phyloP scores from a whole-genome alignment of 2,113 vertebrate species.

The Cottus gobio region DNA sequence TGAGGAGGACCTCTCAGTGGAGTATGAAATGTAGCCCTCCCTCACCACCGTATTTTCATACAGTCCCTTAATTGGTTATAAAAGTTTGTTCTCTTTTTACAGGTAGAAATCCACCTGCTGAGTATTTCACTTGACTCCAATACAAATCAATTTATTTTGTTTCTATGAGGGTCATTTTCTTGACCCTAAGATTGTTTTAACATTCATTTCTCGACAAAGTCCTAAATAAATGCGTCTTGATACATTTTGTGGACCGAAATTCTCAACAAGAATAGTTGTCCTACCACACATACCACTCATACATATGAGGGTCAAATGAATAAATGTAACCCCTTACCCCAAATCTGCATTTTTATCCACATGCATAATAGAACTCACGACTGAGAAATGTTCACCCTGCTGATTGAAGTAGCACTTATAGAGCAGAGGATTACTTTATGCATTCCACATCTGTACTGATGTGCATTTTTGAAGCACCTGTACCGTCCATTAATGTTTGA shows the following conservation, averaged over 20 bases:
- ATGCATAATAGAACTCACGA: background rate
- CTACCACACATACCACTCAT: too few relatives aligned
- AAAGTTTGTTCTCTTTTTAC: background rate
- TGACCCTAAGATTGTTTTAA: background rate
- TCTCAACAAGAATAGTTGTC: background rate
- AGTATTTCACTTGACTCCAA: background rate
- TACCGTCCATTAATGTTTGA: conserved; percentile 36
- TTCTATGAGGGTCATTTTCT: background rate
- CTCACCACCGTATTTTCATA: background rate
- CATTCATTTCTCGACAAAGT: background rate
- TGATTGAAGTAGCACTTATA: conserved; percentile 12
- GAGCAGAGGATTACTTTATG: conserved; percentile 14
- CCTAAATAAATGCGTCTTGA: background rate
- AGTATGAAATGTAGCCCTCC: background rate
- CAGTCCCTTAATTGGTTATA: background rate
- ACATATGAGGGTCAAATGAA: conserved; percentile 14
- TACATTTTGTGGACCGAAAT: too few relatives aligned
- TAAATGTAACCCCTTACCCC: background rate
- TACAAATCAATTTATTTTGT: background rate
- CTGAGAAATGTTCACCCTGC: background rate
- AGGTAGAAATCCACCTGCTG: background rate
- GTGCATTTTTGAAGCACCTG: conserved; percentile 38
- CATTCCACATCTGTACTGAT: conserved; percentile 19
- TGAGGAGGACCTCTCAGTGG: background rate
- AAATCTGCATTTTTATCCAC: background rate